Evolutionary conservation across 2,888 invertebrate species (phyloP).

Genomic region (Yponomeuta malinellus): DNA sequence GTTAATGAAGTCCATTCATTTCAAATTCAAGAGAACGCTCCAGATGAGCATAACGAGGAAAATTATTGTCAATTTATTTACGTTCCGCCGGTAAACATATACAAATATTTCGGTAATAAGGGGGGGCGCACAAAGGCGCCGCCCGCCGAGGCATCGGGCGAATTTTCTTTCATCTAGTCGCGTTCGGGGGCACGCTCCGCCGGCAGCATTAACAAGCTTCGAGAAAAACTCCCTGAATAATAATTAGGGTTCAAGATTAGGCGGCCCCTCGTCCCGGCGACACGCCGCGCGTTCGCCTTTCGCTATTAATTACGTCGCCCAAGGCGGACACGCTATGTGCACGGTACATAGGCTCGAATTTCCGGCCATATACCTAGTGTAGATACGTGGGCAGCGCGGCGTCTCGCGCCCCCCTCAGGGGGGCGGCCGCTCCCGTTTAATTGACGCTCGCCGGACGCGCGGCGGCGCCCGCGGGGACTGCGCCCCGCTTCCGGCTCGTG

Average conservation of each 20-base stretch:
- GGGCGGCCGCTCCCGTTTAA: slow-evolving; percentile 51
- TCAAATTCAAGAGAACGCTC: background rate
- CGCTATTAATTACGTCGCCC: slow-evolving; percentile 60
- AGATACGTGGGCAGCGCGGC: slow-evolving; percentile 38
- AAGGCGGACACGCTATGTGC: slow-evolving; percentile 38
- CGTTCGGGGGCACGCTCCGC: slow-evolving; percentile 27
- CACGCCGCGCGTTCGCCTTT: slow-evolving; percentile 34
- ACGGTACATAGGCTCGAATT: slow-evolving; percentile 58
- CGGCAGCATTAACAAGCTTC: slow-evolving; percentile 33
- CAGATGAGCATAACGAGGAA: slow-evolving; percentile 39
- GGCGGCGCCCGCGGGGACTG: slow-evolving; percentile 63
- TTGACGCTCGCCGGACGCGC: slow-evolving; percentile 62
- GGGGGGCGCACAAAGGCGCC: slow-evolving; percentile 23
- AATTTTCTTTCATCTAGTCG: slow-evolving; percentile 39
- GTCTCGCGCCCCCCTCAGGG: slow-evolving; percentile 38
- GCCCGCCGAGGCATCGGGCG: slow-evolving; percentile 25
- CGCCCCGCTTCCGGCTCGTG: slow-evolving; percentile 54
- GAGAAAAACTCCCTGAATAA: slow-evolving; percentile 48
- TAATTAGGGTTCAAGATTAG: slow-evolving; percentile 35
- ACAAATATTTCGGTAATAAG: slow-evolving; percentile 22
- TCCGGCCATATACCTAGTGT: slow-evolving; percentile 56
- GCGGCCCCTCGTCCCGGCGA: slow-evolving; percentile 24
- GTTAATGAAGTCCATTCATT: too few relatives aligned
- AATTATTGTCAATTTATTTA: slow-evolving; percentile 41
- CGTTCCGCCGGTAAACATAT: slow-evolving; percentile 33